These are phyloP conservation scores for Julus scanicus DNA, from an alignment of 2,888 invertebrate genomes.

Conservation along the genomic window DNA sequence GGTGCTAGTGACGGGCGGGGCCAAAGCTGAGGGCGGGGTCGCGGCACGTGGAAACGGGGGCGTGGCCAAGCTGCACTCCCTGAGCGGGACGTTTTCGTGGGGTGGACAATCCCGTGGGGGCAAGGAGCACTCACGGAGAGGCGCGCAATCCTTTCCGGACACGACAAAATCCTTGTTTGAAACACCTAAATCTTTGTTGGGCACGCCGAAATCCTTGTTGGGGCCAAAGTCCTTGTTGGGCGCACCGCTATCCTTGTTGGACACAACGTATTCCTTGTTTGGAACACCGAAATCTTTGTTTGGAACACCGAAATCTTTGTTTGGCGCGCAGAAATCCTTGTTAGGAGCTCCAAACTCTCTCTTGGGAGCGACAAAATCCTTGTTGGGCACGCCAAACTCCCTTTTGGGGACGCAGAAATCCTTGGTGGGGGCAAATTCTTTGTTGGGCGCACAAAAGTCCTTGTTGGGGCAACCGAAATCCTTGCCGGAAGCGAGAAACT, in stretches of 20 bases:
- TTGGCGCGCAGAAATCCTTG: background rate
- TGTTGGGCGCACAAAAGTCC: background rate
- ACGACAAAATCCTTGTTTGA: background rate
- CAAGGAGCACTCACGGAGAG: background rate
- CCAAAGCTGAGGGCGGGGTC: conserved; percentile 10
- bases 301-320: background rate
- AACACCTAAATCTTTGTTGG: background rate
- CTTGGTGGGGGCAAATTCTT: background rate
- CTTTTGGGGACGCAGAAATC: background rate
- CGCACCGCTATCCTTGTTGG: background rate
- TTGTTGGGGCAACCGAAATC: background rate
- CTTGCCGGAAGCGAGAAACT: background rate
- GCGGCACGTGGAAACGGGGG: conserved; percentile 38
- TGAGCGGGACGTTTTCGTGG: background rate
- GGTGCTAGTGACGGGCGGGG: conserved; percentile 8
- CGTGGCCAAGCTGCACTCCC: background rate
- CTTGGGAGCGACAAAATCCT: background rate
- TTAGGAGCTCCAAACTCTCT: background rate
- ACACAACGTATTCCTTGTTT: background rate
- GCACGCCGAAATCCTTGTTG: background rate
- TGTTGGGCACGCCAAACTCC: background rate
- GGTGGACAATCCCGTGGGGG: background rate
- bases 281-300: background rate
- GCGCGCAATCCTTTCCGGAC: background rate
- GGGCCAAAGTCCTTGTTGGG: background rate